These are phyloP conservation scores for Hipposideros armiger DNA, from an alignment of 2,113 vertebrate species.

Conservation along the genomic window DNA sequence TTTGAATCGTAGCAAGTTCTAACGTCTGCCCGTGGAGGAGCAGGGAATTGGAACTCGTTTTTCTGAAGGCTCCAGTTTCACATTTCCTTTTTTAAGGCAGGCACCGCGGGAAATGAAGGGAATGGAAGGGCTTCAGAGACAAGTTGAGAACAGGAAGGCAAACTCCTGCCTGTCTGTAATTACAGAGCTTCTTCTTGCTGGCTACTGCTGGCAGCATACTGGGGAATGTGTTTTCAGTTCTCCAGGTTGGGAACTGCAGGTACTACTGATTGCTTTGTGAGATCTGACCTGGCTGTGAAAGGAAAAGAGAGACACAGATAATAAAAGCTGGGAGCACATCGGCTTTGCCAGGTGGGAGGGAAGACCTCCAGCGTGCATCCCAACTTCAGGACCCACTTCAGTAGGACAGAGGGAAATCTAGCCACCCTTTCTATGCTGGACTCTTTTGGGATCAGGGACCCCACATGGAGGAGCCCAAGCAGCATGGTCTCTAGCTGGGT, in stretches of 20 bases:
- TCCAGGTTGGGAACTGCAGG: slow-evolving; percentile 49
- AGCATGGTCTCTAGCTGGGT: neutral
- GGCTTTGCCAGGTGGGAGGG: neutral
- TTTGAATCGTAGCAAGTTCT: slow-evolving; percentile 38
- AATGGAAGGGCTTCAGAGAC: neutral
- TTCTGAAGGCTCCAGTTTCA: slow-evolving; percentile 35
- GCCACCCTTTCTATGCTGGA: neutral
- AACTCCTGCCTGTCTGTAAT: slow-evolving; percentile 35
- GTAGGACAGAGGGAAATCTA: neutral
- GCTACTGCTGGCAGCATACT: slow-evolving; percentile 47
- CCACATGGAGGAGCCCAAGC: neutral
- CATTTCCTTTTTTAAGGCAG: slow-evolving; percentile 54
- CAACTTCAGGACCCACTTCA: neutral
- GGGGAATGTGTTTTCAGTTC: neutral
- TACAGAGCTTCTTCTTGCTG: neutral
- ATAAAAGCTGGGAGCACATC: neutral
- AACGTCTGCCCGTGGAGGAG: neutral
- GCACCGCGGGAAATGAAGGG: slow-evolving; percentile 54
- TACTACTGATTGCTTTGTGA: slow-evolving; percentile 50
- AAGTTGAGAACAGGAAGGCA: neutral
- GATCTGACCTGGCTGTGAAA: slow-evolving; percentile 38
- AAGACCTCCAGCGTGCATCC: neutral
- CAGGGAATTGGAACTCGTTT: neutral
- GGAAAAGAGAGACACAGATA: neutral
- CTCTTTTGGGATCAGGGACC: neutral